Evolutionary conservation across 2,797 vertebrate species (phyloP).

Genomic region (Caiman crocodilus): DNA sequence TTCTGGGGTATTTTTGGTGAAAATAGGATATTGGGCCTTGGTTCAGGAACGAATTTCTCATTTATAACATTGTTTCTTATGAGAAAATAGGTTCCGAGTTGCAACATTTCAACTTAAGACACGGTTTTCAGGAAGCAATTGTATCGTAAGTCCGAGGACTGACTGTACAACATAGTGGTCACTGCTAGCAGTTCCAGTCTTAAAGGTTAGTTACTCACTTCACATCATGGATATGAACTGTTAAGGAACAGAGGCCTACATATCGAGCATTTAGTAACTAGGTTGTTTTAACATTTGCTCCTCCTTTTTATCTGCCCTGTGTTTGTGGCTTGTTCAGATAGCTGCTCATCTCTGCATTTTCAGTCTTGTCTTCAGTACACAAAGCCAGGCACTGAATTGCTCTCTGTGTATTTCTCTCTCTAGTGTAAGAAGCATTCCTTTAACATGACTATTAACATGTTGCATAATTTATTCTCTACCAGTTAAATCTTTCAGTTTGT

Average conservation of each 20-base stretch:
- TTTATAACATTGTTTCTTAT: too few species aligned
- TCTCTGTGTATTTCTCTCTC: background rate
- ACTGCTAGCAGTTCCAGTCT: background rate
- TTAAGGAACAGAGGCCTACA: background rate
- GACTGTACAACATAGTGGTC: background rate
- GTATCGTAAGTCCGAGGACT: too few species aligned
- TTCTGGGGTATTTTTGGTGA: too few species aligned
- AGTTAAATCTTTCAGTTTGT: conserved; percentile 54
- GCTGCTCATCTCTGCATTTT: background rate
- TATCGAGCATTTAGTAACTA: background rate
- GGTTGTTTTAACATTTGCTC: background rate
- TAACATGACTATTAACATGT: background rate
- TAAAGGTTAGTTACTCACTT: background rate
- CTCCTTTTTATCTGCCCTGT: background rate
- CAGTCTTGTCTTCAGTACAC: rapidly evolving
- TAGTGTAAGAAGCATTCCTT: conserved; percentile 6
- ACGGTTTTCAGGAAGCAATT: too few species aligned
- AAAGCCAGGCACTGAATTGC: background rate
- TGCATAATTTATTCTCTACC: conserved; percentile 45
- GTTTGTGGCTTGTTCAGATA: background rate
- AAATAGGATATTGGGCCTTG: too few species aligned
- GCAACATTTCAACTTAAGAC: too few species aligned
- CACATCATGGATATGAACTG: background rate
- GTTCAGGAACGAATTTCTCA: too few species aligned
- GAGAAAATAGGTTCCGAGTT: too few species aligned